A percentile compares a stretch with the other conserved stretches of the same genome.
Conservation (phyloP, 2,797 vertebrate genomes). For the Darevskia mixta region DNA sequence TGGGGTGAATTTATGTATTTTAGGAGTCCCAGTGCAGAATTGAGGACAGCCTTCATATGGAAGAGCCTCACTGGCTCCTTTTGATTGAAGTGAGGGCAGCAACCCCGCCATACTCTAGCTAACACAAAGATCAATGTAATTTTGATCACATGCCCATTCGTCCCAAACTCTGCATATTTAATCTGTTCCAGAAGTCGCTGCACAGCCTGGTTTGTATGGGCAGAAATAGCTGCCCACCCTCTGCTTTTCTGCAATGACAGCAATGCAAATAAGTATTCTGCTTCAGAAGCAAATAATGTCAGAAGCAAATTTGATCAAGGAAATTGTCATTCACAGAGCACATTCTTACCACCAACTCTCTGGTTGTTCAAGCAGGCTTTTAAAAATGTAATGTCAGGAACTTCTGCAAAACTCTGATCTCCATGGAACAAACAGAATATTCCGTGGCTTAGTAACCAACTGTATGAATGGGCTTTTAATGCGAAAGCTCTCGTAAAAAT, state of each 20-base stretch:
- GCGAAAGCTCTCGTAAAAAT: background rate
- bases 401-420: slow-evolving; percentile 39
- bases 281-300: slow-evolving; percentile 50
- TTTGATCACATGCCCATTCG: slow-evolving; percentile 11
- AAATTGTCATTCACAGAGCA: slow-evolving; percentile 26
- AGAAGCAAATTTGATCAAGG: slow-evolving; percentile 43
- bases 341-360: slow-evolving; percentile 18
- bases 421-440: slow-evolving; percentile 38
- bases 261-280: slow-evolving; percentile 30
- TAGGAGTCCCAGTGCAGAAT: background rate
- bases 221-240: background rate
- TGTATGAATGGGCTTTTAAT: slow-evolving; percentile 31
- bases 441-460: slow-evolving; percentile 45
- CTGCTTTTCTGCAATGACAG: background rate
- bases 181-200: background rate
- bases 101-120: background rate
- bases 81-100: background rate
- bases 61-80: background rate
- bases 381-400: slow-evolving; percentile 48
- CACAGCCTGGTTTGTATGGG: slow-evolving; percentile 19
- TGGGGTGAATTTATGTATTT: background rate
- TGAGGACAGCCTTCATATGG: background rate
- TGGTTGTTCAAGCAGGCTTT: slow-evolving; percentile 38
- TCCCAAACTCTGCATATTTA: background rate
- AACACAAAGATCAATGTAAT: background rate